A percentile compares a stretch with the other conserved stretches of the same genome.
These are phyloP conservation scores for Boloria selene DNA, from an alignment of 2,888 invertebrate genomes.

Conservation along the genomic window DNA sequence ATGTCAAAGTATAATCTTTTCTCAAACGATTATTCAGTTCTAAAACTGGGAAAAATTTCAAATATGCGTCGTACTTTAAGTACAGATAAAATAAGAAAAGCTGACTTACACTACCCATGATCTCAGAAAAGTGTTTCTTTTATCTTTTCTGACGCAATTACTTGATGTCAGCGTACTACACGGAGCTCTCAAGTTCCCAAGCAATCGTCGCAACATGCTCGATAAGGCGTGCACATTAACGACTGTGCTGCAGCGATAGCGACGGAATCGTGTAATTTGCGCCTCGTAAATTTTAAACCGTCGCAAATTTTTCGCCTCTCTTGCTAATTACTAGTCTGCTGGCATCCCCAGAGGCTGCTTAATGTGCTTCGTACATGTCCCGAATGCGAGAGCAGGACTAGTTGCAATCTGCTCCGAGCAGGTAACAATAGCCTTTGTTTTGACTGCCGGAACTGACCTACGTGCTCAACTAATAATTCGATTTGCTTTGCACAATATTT, in stretches of 20 bases:
- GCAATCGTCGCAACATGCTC: slow-evolving; percentile 56
- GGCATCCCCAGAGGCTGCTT: slow-evolving; percentile 76
- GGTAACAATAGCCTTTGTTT: slow-evolving; percentile 78
- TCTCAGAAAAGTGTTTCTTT: not conserved
- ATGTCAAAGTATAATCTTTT: not conserved
- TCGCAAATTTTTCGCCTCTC: slow-evolving; percentile 81
- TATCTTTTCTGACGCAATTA: slow-evolving; percentile 60
- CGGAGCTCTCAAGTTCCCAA: slow-evolving; percentile 39
- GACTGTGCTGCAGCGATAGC: slow-evolving; percentile 75
- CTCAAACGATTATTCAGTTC: too few relatives aligned
- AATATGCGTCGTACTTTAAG: too few relatives aligned
- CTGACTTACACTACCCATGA: too few relatives aligned
- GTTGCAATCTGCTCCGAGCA: slow-evolving; percentile 66
- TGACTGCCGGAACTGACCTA: slow-evolving; percentile 65
- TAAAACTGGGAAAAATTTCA: too few relatives aligned
- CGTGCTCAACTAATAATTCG: slow-evolving; percentile 60
- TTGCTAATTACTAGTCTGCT: slow-evolving; percentile 79
- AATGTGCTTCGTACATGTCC: slow-evolving; percentile 77
- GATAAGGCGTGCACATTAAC: slow-evolving; percentile 81
- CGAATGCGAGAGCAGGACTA: slow-evolving; percentile 73
- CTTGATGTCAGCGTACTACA: slow-evolving; percentile 54
- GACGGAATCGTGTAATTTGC: slow-evolving; percentile 79
- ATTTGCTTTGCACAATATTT: slow-evolving; percentile 49
- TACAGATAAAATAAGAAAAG: too few relatives aligned
- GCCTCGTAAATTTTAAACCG: slow-evolving; percentile 81